phyloP scores from a whole-genome alignment of 1,140 invertebrate species.

The Globodera ellingtonae region DNA sequence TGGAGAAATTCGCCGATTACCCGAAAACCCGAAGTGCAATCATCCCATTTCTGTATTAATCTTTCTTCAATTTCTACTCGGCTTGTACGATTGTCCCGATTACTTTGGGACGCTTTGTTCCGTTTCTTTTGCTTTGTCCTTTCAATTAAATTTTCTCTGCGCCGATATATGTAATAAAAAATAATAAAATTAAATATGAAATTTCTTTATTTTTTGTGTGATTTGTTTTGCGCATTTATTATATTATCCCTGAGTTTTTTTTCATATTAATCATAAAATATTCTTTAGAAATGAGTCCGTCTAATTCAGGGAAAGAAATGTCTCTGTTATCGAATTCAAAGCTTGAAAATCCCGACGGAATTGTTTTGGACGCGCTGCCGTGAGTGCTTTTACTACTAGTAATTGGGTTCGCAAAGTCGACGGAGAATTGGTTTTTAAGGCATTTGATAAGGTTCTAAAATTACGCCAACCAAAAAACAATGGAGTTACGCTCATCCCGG shows the following conservation, averaged over 20 bases:
- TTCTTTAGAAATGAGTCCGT: background rate
- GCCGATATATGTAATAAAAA: background rate
- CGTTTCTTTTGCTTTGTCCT: slow-evolving; percentile 4
- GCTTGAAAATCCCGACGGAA: slow-evolving; percentile 8
- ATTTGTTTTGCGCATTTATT: too few relatives aligned
- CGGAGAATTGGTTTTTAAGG: too few relatives aligned
- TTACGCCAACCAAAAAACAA: too few relatives aligned
- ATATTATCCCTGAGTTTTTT: background rate
- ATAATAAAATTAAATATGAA: background rate
- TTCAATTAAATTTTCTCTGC: background rate
- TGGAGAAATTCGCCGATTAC: slow-evolving; percentile 67
- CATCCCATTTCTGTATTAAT: slow-evolving; percentile 66
- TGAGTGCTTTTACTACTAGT: background rate
- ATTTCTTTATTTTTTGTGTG: too few relatives aligned
- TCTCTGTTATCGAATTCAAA: background rate
- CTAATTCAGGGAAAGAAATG: background rate
- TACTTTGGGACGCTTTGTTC: too few relatives aligned
- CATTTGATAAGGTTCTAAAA: too few relatives aligned
- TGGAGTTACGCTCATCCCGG: too few relatives aligned
- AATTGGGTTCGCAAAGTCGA: too few relatives aligned
- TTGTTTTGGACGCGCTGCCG: slow-evolving; percentile 33
- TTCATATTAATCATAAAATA: background rate
- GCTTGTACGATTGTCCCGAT: too few relatives aligned
- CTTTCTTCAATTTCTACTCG: too few relatives aligned
- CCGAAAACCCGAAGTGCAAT: slow-evolving; percentile 68